Evolutionary conservation across 2,113 vertebrate species (phyloP).

Genomic region (Reinhardtius hippoglossoides): DNA sequence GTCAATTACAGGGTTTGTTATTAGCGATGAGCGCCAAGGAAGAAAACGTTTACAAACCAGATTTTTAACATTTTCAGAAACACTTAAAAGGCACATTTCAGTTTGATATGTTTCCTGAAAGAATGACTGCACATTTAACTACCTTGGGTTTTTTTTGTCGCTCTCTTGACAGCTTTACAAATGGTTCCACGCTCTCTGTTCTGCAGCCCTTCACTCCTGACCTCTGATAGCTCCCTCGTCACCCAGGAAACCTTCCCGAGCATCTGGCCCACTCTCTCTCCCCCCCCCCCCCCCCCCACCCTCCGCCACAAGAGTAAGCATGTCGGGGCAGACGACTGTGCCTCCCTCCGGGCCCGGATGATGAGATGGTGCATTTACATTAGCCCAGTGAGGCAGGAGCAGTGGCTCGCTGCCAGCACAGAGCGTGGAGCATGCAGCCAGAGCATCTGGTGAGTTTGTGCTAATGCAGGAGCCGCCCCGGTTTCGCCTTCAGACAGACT

Average conservation of each 20-base stretch:
- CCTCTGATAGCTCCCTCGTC: conserved; percentile 39
- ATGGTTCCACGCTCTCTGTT: conserved; percentile 32
- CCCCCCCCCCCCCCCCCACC: background rate
- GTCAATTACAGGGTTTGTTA: background rate
- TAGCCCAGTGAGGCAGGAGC: conserved; percentile 59
- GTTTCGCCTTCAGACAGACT: conserved; percentile 29
- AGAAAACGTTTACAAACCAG: background rate
- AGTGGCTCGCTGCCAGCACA: conserved; percentile 57
- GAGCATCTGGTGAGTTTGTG: conserved; percentile 63
- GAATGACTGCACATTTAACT: background rate
- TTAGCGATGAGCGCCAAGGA: background rate
- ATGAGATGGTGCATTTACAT: conserved; percentile 70
- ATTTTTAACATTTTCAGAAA: background rate
- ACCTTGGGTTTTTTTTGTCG: conserved; percentile 11
- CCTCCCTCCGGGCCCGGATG: conserved; percentile 46
- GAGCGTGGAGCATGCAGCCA: conserved; percentile 22
- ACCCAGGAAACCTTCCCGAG: conserved; percentile 32
- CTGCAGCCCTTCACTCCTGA: conserved; percentile 53
- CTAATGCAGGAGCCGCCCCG: conserved; percentile 36
- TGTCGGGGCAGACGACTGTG: conserved; percentile 57
- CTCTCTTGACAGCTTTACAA: conserved; percentile 35
- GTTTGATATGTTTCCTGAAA: background rate
- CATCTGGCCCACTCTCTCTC: conserved; percentile 53
- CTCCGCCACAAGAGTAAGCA: conserved; percentile 23
- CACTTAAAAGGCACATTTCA: background rate